Conservation (phyloP, 2,797 vertebrate species). For the Notamacropus eugenii region DNA sequence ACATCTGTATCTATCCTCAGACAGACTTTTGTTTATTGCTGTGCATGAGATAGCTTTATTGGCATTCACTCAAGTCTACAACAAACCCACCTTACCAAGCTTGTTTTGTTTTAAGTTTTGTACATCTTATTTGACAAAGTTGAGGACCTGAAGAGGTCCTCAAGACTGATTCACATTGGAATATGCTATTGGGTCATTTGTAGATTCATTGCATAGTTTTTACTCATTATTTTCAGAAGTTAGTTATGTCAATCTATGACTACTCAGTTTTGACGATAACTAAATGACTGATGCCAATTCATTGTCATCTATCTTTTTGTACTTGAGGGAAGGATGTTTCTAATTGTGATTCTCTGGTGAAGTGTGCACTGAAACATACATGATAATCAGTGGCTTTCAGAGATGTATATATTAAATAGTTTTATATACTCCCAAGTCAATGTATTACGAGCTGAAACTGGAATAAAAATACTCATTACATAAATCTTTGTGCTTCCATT, state of each 20-base stretch:
- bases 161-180: neutral
- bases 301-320: neutral
- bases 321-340: neutral
- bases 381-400: neutral
- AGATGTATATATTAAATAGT: neutral
- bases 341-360: neutral
- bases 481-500: too few species aligned
- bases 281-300: neutral
- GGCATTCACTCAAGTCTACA: neutral
- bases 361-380: neutral
- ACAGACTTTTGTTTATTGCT: neutral
- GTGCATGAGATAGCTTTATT: neutral
- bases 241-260: neutral
- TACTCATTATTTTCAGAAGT: slow-evolving; percentile 20
- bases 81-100: neutral
- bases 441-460: neutral
- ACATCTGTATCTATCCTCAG: neutral
- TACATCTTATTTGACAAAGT: neutral
- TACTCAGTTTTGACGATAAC: neutral
- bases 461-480: neutral
- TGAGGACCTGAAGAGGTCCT: neutral
- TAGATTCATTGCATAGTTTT: neutral
- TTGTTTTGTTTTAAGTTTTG: slow-evolving; percentile 3
- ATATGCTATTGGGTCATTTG: neutral
- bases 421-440: neutral